phyloP scores from a whole-genome alignment of 2,797 vertebrate genomes.

The Octomys mimax region DNA sequence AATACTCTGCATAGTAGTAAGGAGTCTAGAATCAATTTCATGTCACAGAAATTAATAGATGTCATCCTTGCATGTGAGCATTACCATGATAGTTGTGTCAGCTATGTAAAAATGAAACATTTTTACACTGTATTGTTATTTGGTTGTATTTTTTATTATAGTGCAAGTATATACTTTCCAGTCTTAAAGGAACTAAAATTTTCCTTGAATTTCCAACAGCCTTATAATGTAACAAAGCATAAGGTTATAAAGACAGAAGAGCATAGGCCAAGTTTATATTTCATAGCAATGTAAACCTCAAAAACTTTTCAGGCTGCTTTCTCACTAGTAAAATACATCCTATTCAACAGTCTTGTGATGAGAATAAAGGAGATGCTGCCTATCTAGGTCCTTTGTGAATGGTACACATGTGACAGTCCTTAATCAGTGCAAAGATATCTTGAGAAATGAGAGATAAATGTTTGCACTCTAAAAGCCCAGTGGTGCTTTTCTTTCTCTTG shows the following conservation, averaged over 20 bases:
- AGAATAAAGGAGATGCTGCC: not conserved
- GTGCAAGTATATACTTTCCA: not conserved
- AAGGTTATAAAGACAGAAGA: not conserved
- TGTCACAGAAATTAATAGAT: not conserved
- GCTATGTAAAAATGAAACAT: not conserved
- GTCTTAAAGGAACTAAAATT: not conserved
- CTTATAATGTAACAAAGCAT: not conserved
- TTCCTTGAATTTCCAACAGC: not conserved
- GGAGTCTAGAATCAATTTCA: not conserved
- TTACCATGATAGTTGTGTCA: not conserved
- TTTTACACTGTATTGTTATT: constrained; percentile 16
- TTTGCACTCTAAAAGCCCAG: not conserved
- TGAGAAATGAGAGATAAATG: not conserved
- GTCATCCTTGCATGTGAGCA: not conserved
- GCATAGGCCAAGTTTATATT: not conserved
- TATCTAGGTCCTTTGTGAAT: not conserved
- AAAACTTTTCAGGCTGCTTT: not conserved
- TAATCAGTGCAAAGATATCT: not conserved
- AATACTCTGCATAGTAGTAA: not conserved
- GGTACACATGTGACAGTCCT: not conserved
- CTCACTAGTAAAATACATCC: not conserved
- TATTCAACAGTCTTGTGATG: not conserved
- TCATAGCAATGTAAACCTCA: not conserved
- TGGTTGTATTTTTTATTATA: not conserved
- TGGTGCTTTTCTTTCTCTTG: not conserved